Conservation (phyloP, 2,113 vertebrate genomes). For the Phycodurus eques region DNA sequence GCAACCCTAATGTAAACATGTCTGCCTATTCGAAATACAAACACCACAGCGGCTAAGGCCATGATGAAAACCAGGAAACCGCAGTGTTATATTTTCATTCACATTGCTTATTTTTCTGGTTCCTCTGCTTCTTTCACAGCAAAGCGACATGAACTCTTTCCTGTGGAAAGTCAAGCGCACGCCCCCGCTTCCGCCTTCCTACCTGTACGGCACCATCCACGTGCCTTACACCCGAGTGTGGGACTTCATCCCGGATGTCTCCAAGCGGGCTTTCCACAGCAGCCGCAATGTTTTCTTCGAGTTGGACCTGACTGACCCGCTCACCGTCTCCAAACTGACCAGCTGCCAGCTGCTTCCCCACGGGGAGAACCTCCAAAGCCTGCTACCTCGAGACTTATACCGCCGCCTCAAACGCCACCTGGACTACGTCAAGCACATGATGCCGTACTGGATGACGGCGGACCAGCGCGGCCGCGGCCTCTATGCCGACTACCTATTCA, state of each 20-base stretch:
- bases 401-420: slow-evolving; percentile 94
- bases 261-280: slow-evolving; percentile 87
- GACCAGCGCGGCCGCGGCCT: slow-evolving; percentile 91
- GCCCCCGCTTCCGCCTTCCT: slow-evolving; percentile 85
- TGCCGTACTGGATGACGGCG: slow-evolving; percentile 95
- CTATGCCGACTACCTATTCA: slow-evolving; percentile 96
- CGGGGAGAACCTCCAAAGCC: slow-evolving; percentile 89
- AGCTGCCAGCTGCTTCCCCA: slow-evolving; percentile 94
- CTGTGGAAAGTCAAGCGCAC: slow-evolving; percentile 87
- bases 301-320: slow-evolving; percentile 91
- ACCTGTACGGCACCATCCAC: slow-evolving; percentile 96
- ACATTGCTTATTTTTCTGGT: not conserved
- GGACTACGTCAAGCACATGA: slow-evolving; percentile 97
- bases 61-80: not conserved
- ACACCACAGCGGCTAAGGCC: not conserved
- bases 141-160: slow-evolving; percentile 95
- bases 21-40: not conserved
- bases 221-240: slow-evolving; percentile 96
- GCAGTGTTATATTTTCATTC: not conserved
- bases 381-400: slow-evolving; percentile 90
- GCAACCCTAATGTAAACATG: not conserved
- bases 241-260: slow-evolving; percentile 92
- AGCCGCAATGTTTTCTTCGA: slow-evolving; percentile 92
- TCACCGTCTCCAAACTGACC: slow-evolving; percentile 92
- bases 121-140: slow-evolving; percentile 63